These are phyloP conservation scores for Callopanchax toddi DNA, from an alignment of 2,113 vertebrate species.

Conservation along the genomic window DNA sequence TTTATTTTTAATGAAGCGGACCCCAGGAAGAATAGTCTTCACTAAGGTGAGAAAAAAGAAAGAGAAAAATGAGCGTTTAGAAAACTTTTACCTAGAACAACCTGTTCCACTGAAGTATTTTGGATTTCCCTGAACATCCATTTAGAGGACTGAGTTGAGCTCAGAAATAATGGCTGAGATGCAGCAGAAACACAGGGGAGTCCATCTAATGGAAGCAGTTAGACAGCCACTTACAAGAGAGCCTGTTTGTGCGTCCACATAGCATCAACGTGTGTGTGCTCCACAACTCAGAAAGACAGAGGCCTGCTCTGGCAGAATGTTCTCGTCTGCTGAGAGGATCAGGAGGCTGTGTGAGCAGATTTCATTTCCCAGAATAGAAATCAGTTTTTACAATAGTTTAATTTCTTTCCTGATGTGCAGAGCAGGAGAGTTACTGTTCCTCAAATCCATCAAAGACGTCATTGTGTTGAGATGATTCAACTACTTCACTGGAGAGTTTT, in stretches of 20 bases:
- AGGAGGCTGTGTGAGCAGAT: background rate
- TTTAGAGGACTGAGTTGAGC: background rate
- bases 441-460: background rate
- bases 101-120: background rate
- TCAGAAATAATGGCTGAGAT: conserved; percentile 24
- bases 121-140: conserved; percentile 8
- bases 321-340: background rate
- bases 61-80: background rate
- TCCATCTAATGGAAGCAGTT: conserved; percentile 1
- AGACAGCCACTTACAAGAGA: background rate
- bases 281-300: conserved; percentile 2
- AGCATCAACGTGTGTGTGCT: background rate
- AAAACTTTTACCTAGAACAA: background rate
- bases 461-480: no score
- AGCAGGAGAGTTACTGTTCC: background rate
- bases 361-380: background rate
- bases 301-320: background rate
- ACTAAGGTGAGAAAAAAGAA: no score
- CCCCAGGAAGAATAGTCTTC: no score
- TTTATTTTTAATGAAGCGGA: no score
- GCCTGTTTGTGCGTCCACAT: background rate
- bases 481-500: no score
- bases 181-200: background rate
- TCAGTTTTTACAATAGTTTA: background rate
- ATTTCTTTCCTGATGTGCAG: background rate